A percentile compares a stretch with the other conserved stretches of the same genome.
Evolutionary conservation across 2,888 invertebrate species (phyloP).

Genomic region (Hydropsyche betteni): DNA sequence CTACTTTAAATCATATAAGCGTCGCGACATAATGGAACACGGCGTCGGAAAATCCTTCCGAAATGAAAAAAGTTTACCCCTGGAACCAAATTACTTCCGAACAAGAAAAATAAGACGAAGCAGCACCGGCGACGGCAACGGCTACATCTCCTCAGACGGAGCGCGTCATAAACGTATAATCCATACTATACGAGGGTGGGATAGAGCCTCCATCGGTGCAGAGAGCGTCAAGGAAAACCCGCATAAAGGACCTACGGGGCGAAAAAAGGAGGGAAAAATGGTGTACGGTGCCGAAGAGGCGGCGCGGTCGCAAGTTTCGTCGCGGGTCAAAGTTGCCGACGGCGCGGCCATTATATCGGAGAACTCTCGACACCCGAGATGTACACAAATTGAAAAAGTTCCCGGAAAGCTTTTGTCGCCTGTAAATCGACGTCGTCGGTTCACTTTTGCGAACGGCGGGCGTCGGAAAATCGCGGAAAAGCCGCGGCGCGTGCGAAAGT

Average conservation of each 20-base stretch:
- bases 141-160: slow-evolving; percentile 25
- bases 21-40: slow-evolving; percentile 29
- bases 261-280: too few relatives aligned
- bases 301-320: slow-evolving; percentile 30
- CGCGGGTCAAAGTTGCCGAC: slow-evolving; percentile 29
- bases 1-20: slow-evolving; percentile 31
- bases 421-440: slow-evolving; percentile 9
- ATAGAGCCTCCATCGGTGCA: too few relatives aligned
- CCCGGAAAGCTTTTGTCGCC: slow-evolving; percentile 14
- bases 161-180: slow-evolving; percentile 44
- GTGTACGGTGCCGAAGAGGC: background rate
- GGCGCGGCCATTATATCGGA: slow-evolving; percentile 35
- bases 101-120: slow-evolving; percentile 23
- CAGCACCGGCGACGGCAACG: slow-evolving; percentile 6
- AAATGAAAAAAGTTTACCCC: slow-evolving; percentile 51
- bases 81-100: slow-evolving; percentile 40
- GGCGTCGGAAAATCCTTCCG: slow-evolving; percentile 35
- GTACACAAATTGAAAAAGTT: slow-evolving; percentile 47
- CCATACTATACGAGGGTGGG: slow-evolving; percentile 36
- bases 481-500: background rate
- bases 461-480: slow-evolving; percentile 10
- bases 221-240: too few relatives aligned
- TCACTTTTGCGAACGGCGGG: background rate
- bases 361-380: slow-evolving; percentile 32
- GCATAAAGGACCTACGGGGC: too few relatives aligned